Evolutionary conservation across 2,797 vertebrate species (phyloP), one percentile per base, ranked within the genome.

Genomic region (Orestias chungarensis): DNA sequence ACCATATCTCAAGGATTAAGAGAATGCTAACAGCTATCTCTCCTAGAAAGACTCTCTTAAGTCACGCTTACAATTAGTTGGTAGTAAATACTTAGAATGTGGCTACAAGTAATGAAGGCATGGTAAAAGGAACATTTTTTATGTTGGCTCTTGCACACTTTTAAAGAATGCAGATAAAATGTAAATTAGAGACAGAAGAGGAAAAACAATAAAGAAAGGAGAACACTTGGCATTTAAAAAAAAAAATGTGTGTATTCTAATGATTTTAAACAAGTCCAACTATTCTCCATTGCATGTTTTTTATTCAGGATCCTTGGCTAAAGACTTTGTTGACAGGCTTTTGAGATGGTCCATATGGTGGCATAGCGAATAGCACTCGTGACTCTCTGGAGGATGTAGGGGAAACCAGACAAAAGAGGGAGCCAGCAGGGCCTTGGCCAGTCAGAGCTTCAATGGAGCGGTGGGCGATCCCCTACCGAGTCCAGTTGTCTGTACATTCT

Each of bases 361-460:
- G 70, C 66, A 82, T 91, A 84, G 85, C 84, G 90, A 76, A 15
- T 82, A 73, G 75, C 79, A 77, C 87, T 86, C 69, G 86, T 88
- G 90, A 91, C 82, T 90, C 88, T 91, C 86, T 89, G 80, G 86
- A 92, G 87, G 88, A 91, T 85, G 81, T 73, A 76, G 91, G 88
- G 86, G 86, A 89, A 88, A 78, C 81, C 68, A 84, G 88, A 95
- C 94, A 95, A 95, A 93, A 92, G 83, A 72, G 91, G 86, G 83
- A 91, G 87, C 90, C 88, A 89, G 91, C 84, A 90, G 87, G 81
- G 82, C 87, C 82, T 91, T 72, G 84, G 84, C 83, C 83, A 79
- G 83, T 81, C 73, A 90, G 76, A 85, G 78, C 88, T 88, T 93
- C 92, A 94, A 93, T 91, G 90, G 83, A 89, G 83, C 85, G 70